Percentiles rank a stretch among this genome's conserved stretches.
phyloP scores from a whole-genome alignment of 2,888 invertebrate genomes.

The Nomada hirtipes region DNA sequence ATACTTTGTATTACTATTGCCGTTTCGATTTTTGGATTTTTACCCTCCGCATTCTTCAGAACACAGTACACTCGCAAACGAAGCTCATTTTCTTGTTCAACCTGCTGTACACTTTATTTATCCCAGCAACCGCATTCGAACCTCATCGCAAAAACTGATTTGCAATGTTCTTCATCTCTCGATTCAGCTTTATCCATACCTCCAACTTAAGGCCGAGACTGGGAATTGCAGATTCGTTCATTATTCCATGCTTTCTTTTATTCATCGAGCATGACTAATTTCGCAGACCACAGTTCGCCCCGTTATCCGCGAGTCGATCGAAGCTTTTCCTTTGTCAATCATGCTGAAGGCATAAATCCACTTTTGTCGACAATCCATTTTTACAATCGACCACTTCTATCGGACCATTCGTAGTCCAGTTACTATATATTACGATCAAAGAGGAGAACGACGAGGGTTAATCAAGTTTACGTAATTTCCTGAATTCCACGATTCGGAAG shows the following conservation, averaged over 20 bases:
- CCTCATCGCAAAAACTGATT: constrained; percentile 31
- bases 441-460: too few species aligned
- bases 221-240: constrained; percentile 53
- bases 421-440: too few species aligned
- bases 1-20: not conserved
- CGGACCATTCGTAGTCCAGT: too few species aligned
- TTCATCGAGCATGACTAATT: constrained; percentile 49
- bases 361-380: not conserved
- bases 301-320: constrained; percentile 18
- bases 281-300: constrained; percentile 13
- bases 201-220: not conserved
- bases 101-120: not conserved
- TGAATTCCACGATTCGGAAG: not conserved
- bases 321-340: not conserved
- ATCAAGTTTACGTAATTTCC: too few species aligned
- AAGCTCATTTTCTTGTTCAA: not conserved
- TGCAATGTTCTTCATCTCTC: constrained; percentile 37
- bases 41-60: too few species aligned
- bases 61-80: not conserved
- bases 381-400: not conserved
- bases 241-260: constrained; percentile 44
- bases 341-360: not conserved
- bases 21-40: not conserved
- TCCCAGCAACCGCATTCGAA: not conserved
- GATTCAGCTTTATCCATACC: constrained; percentile 10